Conservation (phyloP, 2,888 invertebrate species). For the Folsomia manolachei region DNA sequence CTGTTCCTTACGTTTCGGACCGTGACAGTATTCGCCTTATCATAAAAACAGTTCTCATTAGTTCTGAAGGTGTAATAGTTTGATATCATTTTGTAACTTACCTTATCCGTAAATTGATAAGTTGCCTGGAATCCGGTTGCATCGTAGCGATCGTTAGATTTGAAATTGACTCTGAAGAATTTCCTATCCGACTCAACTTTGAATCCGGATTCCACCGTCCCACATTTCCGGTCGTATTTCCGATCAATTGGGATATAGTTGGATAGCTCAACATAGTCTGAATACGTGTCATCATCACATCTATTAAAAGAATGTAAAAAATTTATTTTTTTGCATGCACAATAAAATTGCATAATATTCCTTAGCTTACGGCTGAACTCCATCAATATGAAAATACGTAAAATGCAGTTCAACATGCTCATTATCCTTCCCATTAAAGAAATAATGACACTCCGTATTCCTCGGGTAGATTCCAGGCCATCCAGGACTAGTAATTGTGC, state of each 20-base stretch:
- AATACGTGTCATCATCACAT: conserved; percentile 84
- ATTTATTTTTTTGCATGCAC: background rate
- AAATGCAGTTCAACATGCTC: conserved; percentile 82
- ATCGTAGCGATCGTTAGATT: conserved; percentile 89
- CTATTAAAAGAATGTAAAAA: conserved; percentile 58
- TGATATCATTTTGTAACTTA: too few relatives aligned
- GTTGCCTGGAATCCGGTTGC: conserved; percentile 87
- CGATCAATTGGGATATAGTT: conserved; percentile 88
- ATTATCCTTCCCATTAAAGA: conserved; percentile 75
- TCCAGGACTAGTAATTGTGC: conserved; percentile 82
- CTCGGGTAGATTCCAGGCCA: conserved; percentile 70
- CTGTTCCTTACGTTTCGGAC: conserved; percentile 1
- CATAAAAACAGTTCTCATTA: too few relatives aligned
- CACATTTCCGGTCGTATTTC: conserved; percentile 85
- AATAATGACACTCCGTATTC: conserved; percentile 86
- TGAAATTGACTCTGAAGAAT: conserved; percentile 72
- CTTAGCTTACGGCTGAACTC: conserved; percentile 82
- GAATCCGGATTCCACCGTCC: conserved; percentile 70
- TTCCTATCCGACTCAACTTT: conserved; percentile 46
- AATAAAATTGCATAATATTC: background rate
- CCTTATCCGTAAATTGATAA: conserved; percentile 45
- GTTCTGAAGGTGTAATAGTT: too few relatives aligned
- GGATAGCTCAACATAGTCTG: conserved; percentile 94
- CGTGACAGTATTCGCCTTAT: too few relatives aligned
- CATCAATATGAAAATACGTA: conserved; percentile 90